Evolutionary conservation across 2,888 invertebrate genomes (phyloP).

Genomic region (Drosophila affinis): DNA sequence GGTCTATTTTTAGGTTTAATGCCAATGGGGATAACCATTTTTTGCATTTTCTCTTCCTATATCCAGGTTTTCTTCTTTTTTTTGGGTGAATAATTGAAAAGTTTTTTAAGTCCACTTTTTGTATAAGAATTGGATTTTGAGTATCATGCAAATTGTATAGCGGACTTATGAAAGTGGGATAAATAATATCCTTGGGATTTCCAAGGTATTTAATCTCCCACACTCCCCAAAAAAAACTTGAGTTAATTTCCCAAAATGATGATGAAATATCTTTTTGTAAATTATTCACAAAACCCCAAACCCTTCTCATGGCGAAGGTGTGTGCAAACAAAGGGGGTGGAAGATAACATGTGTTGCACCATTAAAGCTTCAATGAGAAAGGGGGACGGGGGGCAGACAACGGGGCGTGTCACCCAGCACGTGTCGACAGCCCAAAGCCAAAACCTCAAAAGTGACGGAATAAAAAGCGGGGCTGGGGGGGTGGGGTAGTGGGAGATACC

Average conservation of each 20-base stretch:
- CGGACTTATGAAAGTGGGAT: constrained; percentile 16
- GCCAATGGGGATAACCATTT: constrained; percentile 11
- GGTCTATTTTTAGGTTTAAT: constrained; percentile 58
- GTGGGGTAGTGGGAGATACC: constrained; percentile 18
- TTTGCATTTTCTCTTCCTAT: background rate
- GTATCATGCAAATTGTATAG: constrained; percentile 37
- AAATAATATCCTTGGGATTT: background rate
- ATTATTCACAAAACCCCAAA: constrained; percentile 30
- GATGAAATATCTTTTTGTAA: constrained; percentile 20
- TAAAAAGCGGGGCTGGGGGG: background rate
- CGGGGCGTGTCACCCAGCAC: constrained; percentile 29
- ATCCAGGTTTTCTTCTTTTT: background rate
- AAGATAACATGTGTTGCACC: constrained; percentile 46
- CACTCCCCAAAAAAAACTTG: constrained; percentile 5
- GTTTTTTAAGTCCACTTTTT: constrained; percentile 46
- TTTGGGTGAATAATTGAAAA: constrained; percentile 50
- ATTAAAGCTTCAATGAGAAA: constrained; percentile 5
- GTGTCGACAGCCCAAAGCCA: constrained; percentile 41
- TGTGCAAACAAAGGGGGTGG: constrained; percentile 3
- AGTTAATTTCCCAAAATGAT: constrained; percentile 5
- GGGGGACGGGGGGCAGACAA: background rate
- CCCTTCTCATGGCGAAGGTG: constrained; percentile 2
- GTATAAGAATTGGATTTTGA: constrained; percentile 38
- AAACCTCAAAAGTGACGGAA: constrained; percentile 31
- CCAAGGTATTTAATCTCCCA: background rate